phyloP scores from a whole-genome alignment of 2,797 vertebrate species.

The Pangasius krempfi region DNA sequence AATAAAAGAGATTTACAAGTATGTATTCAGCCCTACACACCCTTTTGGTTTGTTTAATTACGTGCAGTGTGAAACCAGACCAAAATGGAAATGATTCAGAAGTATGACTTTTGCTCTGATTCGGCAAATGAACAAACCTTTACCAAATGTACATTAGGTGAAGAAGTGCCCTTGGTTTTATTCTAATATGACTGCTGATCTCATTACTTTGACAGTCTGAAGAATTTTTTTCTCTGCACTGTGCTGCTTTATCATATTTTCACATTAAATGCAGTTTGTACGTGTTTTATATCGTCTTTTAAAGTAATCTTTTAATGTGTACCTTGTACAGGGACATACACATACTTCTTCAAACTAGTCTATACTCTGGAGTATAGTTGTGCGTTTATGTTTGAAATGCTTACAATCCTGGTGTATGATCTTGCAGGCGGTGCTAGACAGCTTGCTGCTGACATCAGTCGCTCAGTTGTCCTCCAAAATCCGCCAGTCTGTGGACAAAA shows the following conservation, averaged over 20 bases:
- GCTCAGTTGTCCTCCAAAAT: constrained; percentile 96
- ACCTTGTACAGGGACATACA: not conserved
- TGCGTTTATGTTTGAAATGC: not conserved
- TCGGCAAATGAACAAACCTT: not conserved
- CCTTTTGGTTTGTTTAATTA: not conserved
- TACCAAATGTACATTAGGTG: not conserved
- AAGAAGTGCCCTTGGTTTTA: not conserved
- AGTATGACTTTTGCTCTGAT: not conserved
- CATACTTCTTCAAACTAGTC: not conserved
- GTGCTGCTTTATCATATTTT: not conserved
- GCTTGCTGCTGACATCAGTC: constrained; percentile 91
- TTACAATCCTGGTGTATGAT: constrained; percentile 10
- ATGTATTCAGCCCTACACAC: not conserved
- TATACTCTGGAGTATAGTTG: not conserved
- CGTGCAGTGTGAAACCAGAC: not conserved
- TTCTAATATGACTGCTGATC: not conserved
- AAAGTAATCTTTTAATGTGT: not conserved
- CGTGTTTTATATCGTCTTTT: not conserved
- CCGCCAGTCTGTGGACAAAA: constrained; percentile 93
- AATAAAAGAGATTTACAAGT: not conserved
- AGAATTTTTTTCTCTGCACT: not conserved
- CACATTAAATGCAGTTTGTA: not conserved
- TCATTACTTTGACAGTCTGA: not conserved
- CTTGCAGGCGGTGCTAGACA: constrained; percentile 91
- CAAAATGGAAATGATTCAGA: not conserved